Evolutionary conservation across 2,888 invertebrate genomes (phyloP).

Genomic region (Thumatha senex): DNA sequence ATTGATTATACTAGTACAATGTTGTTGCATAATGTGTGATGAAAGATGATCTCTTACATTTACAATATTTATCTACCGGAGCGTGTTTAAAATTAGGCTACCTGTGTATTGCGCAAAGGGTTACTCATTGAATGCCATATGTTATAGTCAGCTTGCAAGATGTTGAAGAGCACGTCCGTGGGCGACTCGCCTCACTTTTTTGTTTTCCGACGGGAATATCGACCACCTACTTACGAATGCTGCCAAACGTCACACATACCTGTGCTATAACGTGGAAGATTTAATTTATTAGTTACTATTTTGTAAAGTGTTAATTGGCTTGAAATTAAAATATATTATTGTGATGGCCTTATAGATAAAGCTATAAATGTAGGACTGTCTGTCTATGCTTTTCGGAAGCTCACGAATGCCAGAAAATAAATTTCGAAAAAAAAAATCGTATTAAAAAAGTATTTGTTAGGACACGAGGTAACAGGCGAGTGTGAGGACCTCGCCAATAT

Average conservation of each 20-base stretch:
- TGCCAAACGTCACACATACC: slow-evolving; percentile 44
- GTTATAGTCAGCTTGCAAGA: slow-evolving; percentile 52
- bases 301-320: too few species aligned
- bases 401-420: background rate
- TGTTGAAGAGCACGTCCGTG: slow-evolving; percentile 40
- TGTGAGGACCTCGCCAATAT: too few species aligned
- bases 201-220: slow-evolving; percentile 62
- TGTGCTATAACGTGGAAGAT: background rate
- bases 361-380: too few species aligned
- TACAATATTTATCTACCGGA: background rate
- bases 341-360: too few species aligned
- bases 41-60: background rate
- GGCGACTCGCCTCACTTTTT: slow-evolving; percentile 53
- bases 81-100: slow-evolving; percentile 59
- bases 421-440: too few species aligned
- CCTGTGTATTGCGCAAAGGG: slow-evolving; percentile 66
- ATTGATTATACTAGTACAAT: too few species aligned
- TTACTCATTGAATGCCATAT: slow-evolving; percentile 66
- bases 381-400: too few species aligned
- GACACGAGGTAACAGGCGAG: too few species aligned
- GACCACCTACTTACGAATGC: slow-evolving; percentile 58
- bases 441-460: too few species aligned
- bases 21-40: background rate
- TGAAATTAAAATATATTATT: too few species aligned
- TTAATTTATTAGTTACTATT: too few species aligned